Conservation (phyloP, 2,888 invertebrate species). For the Cryptocephalus primarius region DNA sequence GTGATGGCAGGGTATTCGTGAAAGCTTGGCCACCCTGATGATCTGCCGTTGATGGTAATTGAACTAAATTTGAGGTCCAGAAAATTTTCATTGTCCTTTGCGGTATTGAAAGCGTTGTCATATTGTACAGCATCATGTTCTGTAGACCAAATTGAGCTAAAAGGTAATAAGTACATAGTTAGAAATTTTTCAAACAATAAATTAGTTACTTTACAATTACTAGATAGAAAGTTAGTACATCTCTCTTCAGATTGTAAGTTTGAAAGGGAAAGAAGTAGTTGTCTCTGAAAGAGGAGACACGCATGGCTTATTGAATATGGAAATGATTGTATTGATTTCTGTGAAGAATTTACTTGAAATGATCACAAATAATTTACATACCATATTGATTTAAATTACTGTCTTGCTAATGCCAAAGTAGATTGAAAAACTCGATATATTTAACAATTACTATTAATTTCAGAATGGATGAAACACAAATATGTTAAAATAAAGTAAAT, state of each 20-base stretch:
- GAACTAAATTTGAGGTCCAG: constrained; percentile 24
- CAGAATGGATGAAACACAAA: neutral
- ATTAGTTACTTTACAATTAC: neutral
- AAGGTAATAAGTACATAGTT: neutral
- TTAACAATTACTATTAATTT: too few species aligned
- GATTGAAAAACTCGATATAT: too few species aligned
- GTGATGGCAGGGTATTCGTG: constrained; percentile 1
- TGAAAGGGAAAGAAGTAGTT: too few species aligned
- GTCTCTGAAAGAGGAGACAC: too few species aligned
- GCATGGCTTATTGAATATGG: too few species aligned
- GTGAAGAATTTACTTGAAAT: too few species aligned
- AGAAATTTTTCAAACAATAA: neutral
- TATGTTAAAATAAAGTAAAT: neutral
- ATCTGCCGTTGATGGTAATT: constrained; percentile 6
- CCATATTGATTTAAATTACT: too few species aligned
- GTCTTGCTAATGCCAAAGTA: too few species aligned
- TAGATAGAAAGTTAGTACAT: neutral
- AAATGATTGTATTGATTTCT: too few species aligned
- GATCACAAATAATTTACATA: too few species aligned
- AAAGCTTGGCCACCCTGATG: constrained; percentile 1
- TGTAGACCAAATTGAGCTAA: constrained; percentile 41
- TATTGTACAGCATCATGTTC: constrained; percentile 13
- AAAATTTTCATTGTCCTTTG: constrained; percentile 13
- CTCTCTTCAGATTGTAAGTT: too few species aligned
- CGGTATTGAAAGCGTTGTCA: constrained; percentile 20